Base-by-base conservation (phyloP, 2,888 invertebrate genomes). In the Mechanitis mazaeus region DNA sequence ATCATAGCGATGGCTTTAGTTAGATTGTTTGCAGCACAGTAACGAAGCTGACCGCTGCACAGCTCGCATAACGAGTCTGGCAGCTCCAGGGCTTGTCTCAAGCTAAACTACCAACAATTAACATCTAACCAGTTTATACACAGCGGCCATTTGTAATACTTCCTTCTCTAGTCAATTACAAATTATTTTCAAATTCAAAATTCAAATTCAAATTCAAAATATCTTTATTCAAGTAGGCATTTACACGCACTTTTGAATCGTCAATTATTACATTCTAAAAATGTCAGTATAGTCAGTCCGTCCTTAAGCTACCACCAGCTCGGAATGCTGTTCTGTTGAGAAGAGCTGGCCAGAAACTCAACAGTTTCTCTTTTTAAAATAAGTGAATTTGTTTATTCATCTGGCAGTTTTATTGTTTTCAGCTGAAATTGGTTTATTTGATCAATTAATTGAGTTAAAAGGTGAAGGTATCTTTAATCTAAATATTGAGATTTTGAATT, bases 41-140 rank as follows among this genome's bases (percentile, higher is more conserved):
- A 81, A 80, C 72, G 75, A 79, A 76, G 74, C 76, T 73, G 73
- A 71, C 75, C 74, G 68, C 69, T 71, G 75, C 77, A 74, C 71
- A 45, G 67, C 64, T 53, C 56, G 64, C 65, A 61, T 67, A 67
- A 65, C 62, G 57, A 68, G 62, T 33, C 58, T 61, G 54, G 45
- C 45, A 38, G 46, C 61, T 54, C 42, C 45, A 59, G 63, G 64
- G 63, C 57, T 62, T 57, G 45, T 55, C 55, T 64, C n/a, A 58
- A 59, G 45, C 42, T 58, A 65, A 61, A 65, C 56, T 57, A 54
- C 35, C 65, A 58, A 61, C 54, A 58, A 58, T 55, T 56, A 38
- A 31, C 31, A 50, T 42, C 6, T 50, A 31, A 11, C 54, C 28
- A 56, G 56, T 56, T 56, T 56, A 60, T 60, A 28, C 42, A 12